Conservation (phyloP, 2,797 vertebrate species). For the Clarias platycephalus region DNA sequence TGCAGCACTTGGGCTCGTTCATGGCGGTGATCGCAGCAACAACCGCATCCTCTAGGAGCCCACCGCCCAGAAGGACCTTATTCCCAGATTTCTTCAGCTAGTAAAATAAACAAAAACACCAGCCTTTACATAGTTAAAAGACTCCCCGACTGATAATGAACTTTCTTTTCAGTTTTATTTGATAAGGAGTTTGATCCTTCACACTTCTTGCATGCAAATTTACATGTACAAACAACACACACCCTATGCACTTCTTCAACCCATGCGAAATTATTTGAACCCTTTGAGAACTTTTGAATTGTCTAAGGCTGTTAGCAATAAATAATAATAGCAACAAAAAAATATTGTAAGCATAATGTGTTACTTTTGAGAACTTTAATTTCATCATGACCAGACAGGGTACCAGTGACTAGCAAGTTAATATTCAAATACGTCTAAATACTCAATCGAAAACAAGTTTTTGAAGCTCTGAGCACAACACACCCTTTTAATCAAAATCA, state of each 20-base stretch:
- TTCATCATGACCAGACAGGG: background rate
- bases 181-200: background rate
- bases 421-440: background rate
- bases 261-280: background rate
- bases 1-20: slow-evolving; percentile 99
- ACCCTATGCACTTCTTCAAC: background rate
- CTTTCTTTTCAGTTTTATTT: too few species aligned
- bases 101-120: background rate
- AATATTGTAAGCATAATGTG: too few species aligned
- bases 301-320: background rate
- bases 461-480: background rate
- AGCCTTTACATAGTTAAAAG: background rate
- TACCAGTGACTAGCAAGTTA: background rate
- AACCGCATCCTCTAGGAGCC: slow-evolving; percentile 90
- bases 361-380: background rate
- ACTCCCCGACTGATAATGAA: background rate
- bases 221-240: background rate
- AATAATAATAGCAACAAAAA: too few species aligned
- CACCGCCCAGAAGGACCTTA: slow-evolving; percentile 86
- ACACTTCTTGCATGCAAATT: background rate
- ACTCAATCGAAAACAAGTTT: background rate
- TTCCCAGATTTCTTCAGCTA: slow-evolving; percentile 92
- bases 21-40: slow-evolving; percentile 94
- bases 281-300: background rate
- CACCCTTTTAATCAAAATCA: background rate